Conservation (phyloP, 1,140 invertebrate species). For the Lethocerus indicus region DNA sequence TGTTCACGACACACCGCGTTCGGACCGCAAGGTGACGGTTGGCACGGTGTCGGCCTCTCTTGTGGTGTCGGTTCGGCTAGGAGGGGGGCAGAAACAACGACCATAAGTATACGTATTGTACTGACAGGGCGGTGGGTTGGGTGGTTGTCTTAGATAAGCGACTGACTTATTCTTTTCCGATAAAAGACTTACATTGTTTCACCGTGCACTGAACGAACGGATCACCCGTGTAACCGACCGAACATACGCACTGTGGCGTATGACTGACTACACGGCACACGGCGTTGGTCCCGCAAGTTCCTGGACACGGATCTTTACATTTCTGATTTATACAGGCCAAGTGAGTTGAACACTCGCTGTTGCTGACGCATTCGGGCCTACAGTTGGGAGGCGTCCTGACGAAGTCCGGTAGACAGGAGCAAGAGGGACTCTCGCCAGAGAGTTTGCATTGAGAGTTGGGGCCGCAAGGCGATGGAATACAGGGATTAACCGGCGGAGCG, state of each 20-base stretch:
- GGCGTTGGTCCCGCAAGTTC: conserved; percentile 38
- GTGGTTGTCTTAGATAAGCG: background rate
- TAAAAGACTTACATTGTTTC: conserved; percentile 27
- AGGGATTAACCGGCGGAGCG: conserved; percentile 23
- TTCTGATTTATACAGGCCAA: conserved; percentile 41
- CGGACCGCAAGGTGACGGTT: conserved; percentile 57
- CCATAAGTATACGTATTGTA: background rate
- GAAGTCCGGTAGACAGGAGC: conserved; percentile 41
- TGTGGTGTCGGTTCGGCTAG: conserved; percentile 21
- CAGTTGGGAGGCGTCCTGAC: conserved; percentile 37
- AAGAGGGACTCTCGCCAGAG: conserved; percentile 33
- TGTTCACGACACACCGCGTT: conserved; percentile 63
- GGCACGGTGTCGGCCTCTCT: conserved; percentile 36
- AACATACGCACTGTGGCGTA: conserved; percentile 43
- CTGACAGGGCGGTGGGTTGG: background rate
- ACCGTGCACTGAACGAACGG: conserved; percentile 40
- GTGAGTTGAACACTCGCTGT: conserved; percentile 39
- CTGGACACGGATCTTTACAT: conserved; percentile 40
- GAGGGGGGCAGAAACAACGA: conserved; percentile 8
- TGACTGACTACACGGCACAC: conserved; percentile 46
- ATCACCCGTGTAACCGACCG: conserved; percentile 38
- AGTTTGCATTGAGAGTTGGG: conserved; percentile 43
- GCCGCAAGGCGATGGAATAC: conserved; percentile 42
- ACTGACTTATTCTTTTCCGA: background rate
- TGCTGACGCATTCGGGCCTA: conserved; percentile 39